Base-by-base conservation (phyloP, 1,140 invertebrate genomes). In the Liolophura sinensis region DNA sequence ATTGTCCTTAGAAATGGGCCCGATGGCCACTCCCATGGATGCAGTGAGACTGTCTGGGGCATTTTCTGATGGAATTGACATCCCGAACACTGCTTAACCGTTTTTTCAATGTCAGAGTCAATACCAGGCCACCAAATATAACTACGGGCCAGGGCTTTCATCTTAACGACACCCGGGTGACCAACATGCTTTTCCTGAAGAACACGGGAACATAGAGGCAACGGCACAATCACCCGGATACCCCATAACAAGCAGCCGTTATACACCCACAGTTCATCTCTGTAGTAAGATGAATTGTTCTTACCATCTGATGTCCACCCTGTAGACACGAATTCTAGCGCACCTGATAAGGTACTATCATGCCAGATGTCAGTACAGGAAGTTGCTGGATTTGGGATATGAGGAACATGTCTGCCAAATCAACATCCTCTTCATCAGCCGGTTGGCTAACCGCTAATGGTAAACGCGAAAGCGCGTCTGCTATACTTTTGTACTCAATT, bases 41-140 rank as follows among this genome's bases (percentile, higher is more conserved):
- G 55, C 18, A 65, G 31, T n/a, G 59, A 58, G 0, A 65, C 60
- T 22, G 22, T 20, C 3, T 54, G 22, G 49, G 61, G 66, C 27
- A 14, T 46, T 22, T 40, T 49, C 59, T 48, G 15, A 27, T 18
- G 20, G 18, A 40, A 24, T 55, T 65, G 62, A 67, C 87, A 88
- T 40, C 77, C 74, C n/a, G 74, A 72, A 68, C 87, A 88, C 0
- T 48, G 46, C 67, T 82, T 82, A 6, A 85, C 79, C 24, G 74
- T 68, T 22, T 73, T 54, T 63, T 82, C 78, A 24, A 88, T 84
- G 18, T 86, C 80, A 27, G 67, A 48, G 66, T 89, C 84, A 0
- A 88, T 82, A 0, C 73, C 73, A 9, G 81, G 82, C 86, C 85
- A 89, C 85, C 85, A 88, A 9, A 87, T 80, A 70, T 87, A 86